Evolutionary conservation across 35 echinoderm and acorn worm genomes (phyloP).

Genomic region (Amphiura filiformis): DNA sequence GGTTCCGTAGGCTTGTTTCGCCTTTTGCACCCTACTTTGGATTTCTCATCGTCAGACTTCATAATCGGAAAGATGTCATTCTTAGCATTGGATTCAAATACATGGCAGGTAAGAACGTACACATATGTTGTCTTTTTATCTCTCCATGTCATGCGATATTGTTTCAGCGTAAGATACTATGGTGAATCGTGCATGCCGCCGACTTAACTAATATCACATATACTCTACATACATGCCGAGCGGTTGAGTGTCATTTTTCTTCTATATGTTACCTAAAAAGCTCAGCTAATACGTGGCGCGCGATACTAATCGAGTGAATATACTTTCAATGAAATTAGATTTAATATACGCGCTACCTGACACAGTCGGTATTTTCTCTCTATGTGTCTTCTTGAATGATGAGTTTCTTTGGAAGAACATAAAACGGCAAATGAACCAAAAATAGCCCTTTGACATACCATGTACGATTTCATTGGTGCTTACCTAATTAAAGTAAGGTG

Average conservation of each 20-base stretch:
- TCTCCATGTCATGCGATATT: not conserved
- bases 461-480: not conserved
- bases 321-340: not conserved
- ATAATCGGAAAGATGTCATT: constrained; percentile 29
- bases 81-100: constrained; percentile 31
- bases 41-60: not conserved
- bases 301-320: not conserved
- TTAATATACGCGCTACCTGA: not conserved
- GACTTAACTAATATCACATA: not conserved
- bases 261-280: not conserved
- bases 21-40: not conserved
- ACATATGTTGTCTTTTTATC: too few species aligned
- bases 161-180: not conserved
- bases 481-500: not conserved
- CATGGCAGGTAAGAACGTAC: constrained; percentile 33
- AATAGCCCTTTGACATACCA: not conserved
- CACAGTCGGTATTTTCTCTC: not conserved
- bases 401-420: too few species aligned
- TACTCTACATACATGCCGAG: not conserved
- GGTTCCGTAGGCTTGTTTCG: not conserved
- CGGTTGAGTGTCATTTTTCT: not conserved
- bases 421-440: too few species aligned
- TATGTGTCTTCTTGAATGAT: too few species aligned
- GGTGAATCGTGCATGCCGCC: not conserved
- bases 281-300: not conserved